Conservation (phyloP, 1,140 invertebrate genomes). For the Dendrolimus punctatus region DNA sequence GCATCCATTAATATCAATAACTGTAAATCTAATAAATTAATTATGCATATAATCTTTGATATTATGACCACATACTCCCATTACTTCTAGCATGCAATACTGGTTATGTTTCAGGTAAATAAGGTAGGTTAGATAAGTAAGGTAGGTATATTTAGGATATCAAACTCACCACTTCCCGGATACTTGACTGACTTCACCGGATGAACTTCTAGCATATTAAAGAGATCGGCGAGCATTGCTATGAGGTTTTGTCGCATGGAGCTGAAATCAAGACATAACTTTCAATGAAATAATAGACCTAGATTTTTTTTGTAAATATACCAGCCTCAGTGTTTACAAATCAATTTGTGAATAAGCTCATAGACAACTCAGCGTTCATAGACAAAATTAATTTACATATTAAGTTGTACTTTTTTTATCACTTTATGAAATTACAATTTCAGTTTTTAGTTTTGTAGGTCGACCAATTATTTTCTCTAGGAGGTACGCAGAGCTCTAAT, state of each 20-base stretch:
- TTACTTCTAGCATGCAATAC: slow-evolving; percentile 57
- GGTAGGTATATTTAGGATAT: not conserved
- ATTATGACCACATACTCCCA: slow-evolving; percentile 72
- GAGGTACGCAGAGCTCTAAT: too few species aligned
- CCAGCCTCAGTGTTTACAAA: not conserved
- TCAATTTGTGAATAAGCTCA: too few species aligned
- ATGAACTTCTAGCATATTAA: slow-evolving; percentile 95
- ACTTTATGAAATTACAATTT: too few species aligned
- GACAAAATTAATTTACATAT: too few species aligned
- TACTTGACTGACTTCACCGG: slow-evolving; percentile 90
- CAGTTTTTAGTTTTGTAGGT: too few species aligned
- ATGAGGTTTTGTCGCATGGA: slow-evolving; percentile 95
- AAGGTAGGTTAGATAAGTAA: slow-evolving; percentile 5
- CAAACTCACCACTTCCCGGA: slow-evolving; percentile 74
- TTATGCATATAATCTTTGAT: slow-evolving; percentile 56
- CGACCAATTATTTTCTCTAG: too few species aligned
- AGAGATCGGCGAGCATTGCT: slow-evolving; percentile 95
- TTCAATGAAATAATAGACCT: not conserved
- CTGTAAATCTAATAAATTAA: slow-evolving; percentile 24
- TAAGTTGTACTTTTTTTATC: too few species aligned
- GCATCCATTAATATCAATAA: slow-evolving; percentile 2
- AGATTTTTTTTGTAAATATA: not conserved
- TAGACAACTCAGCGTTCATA: too few species aligned
- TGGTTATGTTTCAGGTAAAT: slow-evolving; percentile 16
- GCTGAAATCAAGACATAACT: slow-evolving; percentile 60